phyloP scores from a whole-genome alignment of 2,888 invertebrate genomes.

The Notodonta ziczac region DNA sequence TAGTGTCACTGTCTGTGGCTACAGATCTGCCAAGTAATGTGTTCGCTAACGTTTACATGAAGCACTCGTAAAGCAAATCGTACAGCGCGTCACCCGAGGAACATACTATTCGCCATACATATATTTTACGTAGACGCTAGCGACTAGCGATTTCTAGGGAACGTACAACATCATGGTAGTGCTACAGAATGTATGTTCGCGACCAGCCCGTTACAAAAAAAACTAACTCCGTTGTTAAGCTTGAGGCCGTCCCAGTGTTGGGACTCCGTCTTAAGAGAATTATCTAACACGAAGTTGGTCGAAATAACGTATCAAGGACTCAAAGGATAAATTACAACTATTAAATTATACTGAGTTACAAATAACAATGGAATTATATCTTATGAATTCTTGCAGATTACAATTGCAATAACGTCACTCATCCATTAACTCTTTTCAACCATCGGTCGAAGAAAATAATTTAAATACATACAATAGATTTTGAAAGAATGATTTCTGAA shows the following conservation, averaged over 20 bases:
- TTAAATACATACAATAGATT: not conserved
- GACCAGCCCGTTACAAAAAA: conserved; percentile 48
- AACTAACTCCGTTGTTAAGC: conserved; percentile 45
- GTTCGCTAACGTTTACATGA: too few species aligned
- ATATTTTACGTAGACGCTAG: too few species aligned
- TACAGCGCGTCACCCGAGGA: too few species aligned
- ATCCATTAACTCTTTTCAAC: not conserved
- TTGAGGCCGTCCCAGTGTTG: conserved; percentile 2
- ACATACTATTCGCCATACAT: too few species aligned
- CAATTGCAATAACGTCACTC: not conserved
- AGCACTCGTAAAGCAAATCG: too few species aligned
- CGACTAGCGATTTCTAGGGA: too few species aligned
- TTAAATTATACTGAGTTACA: too few species aligned
- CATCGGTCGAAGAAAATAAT: not conserved
- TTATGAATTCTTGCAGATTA: too few species aligned
- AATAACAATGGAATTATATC: too few species aligned
- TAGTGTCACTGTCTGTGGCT: too few species aligned
- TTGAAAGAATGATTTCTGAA: not conserved
- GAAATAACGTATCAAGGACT: not conserved
- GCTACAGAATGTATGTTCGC: conserved; percentile 23
- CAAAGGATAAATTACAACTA: not conserved
- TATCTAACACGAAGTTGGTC: not conserved
- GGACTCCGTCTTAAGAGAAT: not conserved
- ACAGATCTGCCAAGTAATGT: too few species aligned
- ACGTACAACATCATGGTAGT: not conserved